Conservation (phyloP, 2,113 vertebrate species). For the Lepus europaeus region DNA sequence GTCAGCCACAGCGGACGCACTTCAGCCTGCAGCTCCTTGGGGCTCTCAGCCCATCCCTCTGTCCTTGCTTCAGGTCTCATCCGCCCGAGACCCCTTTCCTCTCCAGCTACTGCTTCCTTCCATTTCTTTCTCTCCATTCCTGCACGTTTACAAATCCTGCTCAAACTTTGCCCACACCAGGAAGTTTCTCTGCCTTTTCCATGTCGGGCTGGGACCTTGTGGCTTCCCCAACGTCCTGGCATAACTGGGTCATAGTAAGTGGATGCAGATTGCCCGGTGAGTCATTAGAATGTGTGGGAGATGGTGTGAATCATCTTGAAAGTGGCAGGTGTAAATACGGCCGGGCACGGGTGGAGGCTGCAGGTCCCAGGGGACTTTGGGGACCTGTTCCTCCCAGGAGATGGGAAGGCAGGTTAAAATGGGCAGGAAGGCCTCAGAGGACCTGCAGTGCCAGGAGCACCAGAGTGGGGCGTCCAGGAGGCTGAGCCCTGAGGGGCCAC, state of each 20-base stretch:
- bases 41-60: background rate
- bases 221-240: too few relatives aligned
- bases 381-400: background rate
- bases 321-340: background rate
- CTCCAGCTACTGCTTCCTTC: background rate
- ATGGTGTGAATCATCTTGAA: background rate
- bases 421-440: background rate
- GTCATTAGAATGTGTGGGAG: background rate
- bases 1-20: background rate
- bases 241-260: background rate
- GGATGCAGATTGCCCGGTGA: background rate
- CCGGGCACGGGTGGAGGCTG: background rate
- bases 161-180: background rate
- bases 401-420: background rate
- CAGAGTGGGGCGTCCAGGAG: background rate
- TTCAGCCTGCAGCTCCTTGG: background rate
- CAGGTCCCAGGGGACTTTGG: background rate
- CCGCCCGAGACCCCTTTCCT: fast-evolving
- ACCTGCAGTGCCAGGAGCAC: background rate
- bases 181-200: background rate
- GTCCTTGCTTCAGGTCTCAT: background rate
- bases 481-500: background rate
- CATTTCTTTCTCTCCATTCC: background rate
- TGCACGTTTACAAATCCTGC: background rate
- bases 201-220: background rate